Evolutionary conservation across 2,888 invertebrate species (phyloP).

Genomic region (Agrotis segetum): DNA sequence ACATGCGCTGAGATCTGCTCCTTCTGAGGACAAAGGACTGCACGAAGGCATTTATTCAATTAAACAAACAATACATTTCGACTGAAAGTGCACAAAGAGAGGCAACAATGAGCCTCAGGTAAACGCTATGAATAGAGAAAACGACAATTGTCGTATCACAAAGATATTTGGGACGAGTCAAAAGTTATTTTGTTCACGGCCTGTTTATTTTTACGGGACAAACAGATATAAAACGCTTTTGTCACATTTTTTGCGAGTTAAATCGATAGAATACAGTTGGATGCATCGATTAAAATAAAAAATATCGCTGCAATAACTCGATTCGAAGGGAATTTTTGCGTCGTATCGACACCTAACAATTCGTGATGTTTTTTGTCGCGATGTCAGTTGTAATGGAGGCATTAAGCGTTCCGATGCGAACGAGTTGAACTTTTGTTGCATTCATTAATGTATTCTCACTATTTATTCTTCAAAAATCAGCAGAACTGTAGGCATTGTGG

Average conservation of each 20-base stretch:
- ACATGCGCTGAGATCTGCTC: conserved; percentile 65
- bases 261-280: conserved; percentile 75
- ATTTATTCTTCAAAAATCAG: conserved; percentile 20
- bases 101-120: conserved; percentile 82
- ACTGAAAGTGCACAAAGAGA: conserved; percentile 86
- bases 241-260: conserved; percentile 75
- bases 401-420: conserved; percentile 68
- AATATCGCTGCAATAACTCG: conserved; percentile 69
- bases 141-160: conserved; percentile 83
- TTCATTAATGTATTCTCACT: conserved; percentile 55
- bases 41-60: conserved; percentile 89
- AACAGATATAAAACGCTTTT: conserved; percentile 75
- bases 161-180: conserved; percentile 87
- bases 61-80: conserved; percentile 87
- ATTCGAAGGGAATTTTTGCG: conserved; percentile 69
- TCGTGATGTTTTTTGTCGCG: conserved; percentile 62
- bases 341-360: conserved; percentile 73
- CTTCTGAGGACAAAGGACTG: conserved; percentile 71
- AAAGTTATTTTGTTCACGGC: conserved; percentile 81
- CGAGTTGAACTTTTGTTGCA: conserved; percentile 47
- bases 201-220: conserved; percentile 83
- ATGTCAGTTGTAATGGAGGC: conserved; percentile 70
- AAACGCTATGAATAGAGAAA: conserved; percentile 83
- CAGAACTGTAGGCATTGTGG: neutral
- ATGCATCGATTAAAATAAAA: conserved; percentile 72